A percentile compares a stretch with the other conserved stretches of the same genome.
phyloP scores from a whole-genome alignment of 1,140 invertebrate genomes.

The Anastatus disparis region DNA sequence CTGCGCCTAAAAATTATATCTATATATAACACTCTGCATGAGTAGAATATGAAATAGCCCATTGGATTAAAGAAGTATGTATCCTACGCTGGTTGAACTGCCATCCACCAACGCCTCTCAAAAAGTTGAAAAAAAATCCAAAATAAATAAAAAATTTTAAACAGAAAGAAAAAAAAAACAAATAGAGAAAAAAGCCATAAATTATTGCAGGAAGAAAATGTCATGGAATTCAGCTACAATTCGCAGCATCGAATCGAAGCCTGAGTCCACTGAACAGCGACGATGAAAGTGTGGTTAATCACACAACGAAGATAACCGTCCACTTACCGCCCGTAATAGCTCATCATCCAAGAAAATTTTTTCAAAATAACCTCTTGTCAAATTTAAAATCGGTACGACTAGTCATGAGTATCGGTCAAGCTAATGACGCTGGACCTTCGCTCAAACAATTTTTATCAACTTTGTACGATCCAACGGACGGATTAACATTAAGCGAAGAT shows the following conservation, averaged over 20 bases:
- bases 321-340: conserved; percentile 42
- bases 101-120: no score
- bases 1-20: neutral
- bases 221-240: conserved; percentile 12
- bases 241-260: conserved; percentile 24
- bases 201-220: conserved; percentile 17
- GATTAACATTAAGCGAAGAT: no score
- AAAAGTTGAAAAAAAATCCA: no score
- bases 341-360: conserved; percentile 35
- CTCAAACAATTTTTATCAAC: conserved; percentile 16
- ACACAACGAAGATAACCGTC: conserved; percentile 52
- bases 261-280: conserved; percentile 17
- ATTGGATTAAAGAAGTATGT: neutral
- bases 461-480: no score
- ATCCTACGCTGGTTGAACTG: no score
- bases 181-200: neutral
- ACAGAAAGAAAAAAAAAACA: no score
- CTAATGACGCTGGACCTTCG: neutral
- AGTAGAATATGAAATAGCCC: conserved; percentile 4
- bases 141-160: no score
- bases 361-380: conserved; percentile 41
- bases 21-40: conserved; percentile 20
- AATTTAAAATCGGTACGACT: conserved; percentile 47
- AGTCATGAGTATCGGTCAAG: conserved; percentile 42
- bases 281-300: conserved; percentile 40